Base-by-base conservation (phyloP, 2,113 vertebrate species). In the Himantopus leucocephalus region DNA sequence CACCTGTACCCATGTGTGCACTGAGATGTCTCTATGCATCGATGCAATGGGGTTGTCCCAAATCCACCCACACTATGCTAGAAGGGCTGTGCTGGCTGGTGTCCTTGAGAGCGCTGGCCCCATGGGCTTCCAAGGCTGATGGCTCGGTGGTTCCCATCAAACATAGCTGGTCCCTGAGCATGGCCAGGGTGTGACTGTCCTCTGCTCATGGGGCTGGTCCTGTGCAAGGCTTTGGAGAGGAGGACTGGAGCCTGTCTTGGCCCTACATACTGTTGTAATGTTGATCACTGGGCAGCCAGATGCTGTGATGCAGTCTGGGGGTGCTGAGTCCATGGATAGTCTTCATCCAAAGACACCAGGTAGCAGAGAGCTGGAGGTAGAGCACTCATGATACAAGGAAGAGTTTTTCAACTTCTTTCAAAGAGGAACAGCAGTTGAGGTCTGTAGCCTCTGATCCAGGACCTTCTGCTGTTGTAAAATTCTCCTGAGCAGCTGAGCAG, bases 251-350 rank as follows among this genome's bases (percentile, higher is more conserved):
- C 43, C 39, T 14, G 6, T 58, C 18, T 68, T 91, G 63, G 24
- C 17, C 23, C 8, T 73, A 21, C 5, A 14, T 8, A 2, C 16
- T 24, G 6, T 23, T 8, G 2, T 50, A 30, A 1, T 52, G 30
- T 74, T 63, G 37, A 14, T 60, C 39, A 11, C 48, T 71, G 29
- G 45, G 56, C 50, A 78, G 45, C 23, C 62, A 79, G 56, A 64
- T 81, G 23, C 55, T 62, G 29, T 67, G 72, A 52, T 58, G 43
- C 8, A 32, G 24, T 47, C 53, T 73, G 10, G 22, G 39, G 4
- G 3, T 74, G n/a, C 72, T 19, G 41, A 52, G 19, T 47, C 35
- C 55, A 27, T 27, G 39, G 6, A 5, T 70, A 4, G 11, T 62
- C 30, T 68, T 77, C 27, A 34, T 41, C 27, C 35, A 77, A 26